Percentiles rank a stretch among this genome's conserved stretches.
Evolutionary conservation across 1,140 invertebrate genomes (phyloP).

Genomic region (Harpegnathos saltator): DNA sequence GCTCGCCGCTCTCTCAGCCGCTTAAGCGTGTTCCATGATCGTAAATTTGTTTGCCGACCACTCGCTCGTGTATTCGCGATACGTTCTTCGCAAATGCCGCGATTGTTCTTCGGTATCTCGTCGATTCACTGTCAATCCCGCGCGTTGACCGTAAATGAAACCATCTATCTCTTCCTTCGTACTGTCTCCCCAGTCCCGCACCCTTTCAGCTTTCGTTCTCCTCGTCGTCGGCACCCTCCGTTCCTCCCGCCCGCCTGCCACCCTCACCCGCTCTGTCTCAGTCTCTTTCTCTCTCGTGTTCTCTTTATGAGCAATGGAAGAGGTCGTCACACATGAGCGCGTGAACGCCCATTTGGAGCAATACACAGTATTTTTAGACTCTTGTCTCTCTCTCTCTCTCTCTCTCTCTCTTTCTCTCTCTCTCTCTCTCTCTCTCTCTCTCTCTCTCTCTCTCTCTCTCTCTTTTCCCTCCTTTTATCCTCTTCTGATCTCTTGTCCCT

Average conservation of each 20-base stretch:
- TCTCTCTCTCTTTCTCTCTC: background rate
- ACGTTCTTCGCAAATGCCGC: background rate
- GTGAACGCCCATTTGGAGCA: slow-evolving; percentile 80
- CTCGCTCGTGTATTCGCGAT: background rate
- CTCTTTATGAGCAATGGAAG: slow-evolving; percentile 73
- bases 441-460: slow-evolving; percentile 17
- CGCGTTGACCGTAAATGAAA: slow-evolving; percentile 41
- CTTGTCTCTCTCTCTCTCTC: slow-evolving; percentile 48
- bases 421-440: no score
- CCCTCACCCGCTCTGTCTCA: background rate
- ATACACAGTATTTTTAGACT: slow-evolving; percentile 78
- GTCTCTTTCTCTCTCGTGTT: slow-evolving; percentile 45
- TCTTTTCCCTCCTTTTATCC: no score
- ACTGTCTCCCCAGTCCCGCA: slow-evolving; percentile 12
- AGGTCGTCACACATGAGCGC: slow-evolving; percentile 79
- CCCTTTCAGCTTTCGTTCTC: slow-evolving; percentile 28
- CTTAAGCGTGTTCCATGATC: background rate
- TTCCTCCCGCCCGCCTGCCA: background rate
- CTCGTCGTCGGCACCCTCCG: background rate
- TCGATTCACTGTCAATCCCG: background rate
- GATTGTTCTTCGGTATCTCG: slow-evolving; percentile 21
- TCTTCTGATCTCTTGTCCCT: background rate
- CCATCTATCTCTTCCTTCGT: slow-evolving; percentile 6
- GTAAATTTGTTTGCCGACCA: slow-evolving; percentile 3
- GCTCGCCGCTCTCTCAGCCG: background rate